Base-by-base conservation (phyloP, 2,797 vertebrate species). In the Mionectes olivaceus region DNA sequence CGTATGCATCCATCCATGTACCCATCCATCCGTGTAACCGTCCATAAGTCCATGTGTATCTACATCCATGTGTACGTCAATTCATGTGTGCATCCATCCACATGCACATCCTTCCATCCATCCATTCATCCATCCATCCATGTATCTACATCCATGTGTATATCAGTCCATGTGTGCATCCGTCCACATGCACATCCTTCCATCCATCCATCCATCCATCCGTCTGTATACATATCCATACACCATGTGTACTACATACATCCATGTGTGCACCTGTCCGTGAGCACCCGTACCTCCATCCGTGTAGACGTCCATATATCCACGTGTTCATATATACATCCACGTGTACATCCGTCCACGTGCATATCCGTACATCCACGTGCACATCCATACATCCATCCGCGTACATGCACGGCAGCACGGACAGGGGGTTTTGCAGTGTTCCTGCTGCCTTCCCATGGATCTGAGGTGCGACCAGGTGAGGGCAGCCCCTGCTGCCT, bases 381-480 rank as follows among this genome's bases (percentile, higher is more conserved):
- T 43, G 17, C 5, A 28, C 14, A 7, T 39, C 17, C 25, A 60
- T 60, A 27, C 60, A 32, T 65, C n/a, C 18, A 1, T 49, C 30
- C 30, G 3, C 12, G 7, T 16, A 6, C 8, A 13, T 3, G 24
- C 46, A 9, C 4, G 7, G n/a, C 5, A 7, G 25, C 21, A 13
- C 3, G 30, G 25, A 7, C 8, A 18, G 25, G 2, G 23, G 11
- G 8, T n/a, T 19, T 23, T 19, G 68, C 49, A 1, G 8, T 6
- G 43, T 37, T 59, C 24, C 27, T 11, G 59, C 41, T 9, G 24
- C 10, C 25, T 27, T 39, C 37, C 19, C 11, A 0, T 0, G 15
- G n/a, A 0, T 15, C 7, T 24, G 53, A 24, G 47, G 16, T 9
- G 10, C 14, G 39, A 8, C 3, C 44, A 6, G 50, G 10, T 11